Percentiles rank a stretch among this genome's conserved stretches.
Conservation (phyloP, 1,140 invertebrate genomes). For the Asobara japonica region DNA sequence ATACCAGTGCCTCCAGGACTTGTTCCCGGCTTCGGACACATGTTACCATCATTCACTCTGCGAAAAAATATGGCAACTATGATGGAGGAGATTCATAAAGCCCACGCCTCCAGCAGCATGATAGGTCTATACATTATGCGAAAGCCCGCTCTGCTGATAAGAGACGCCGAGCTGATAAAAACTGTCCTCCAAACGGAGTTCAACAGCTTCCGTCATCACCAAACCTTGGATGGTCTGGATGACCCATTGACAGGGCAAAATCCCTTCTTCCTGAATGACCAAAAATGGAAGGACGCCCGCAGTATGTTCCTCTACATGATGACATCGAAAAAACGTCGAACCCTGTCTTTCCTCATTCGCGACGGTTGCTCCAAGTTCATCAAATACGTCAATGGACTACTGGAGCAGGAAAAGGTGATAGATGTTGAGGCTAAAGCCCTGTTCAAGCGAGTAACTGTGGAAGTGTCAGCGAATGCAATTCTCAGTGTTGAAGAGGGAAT, state of each 20-base stretch:
- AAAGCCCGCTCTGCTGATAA: conserved; percentile 47
- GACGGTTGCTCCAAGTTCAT: conserved; percentile 36
- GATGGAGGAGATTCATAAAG: conserved; percentile 35
- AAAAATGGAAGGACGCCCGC: conserved; percentile 38
- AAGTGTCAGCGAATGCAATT: conserved; percentile 62
- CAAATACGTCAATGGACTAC: conserved; percentile 31
- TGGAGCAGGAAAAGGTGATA: background rate
- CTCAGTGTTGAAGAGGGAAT: background rate
- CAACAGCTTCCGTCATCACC: conserved; percentile 42
- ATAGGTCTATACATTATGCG: conserved; percentile 46
- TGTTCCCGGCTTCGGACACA: conserved; percentile 17
- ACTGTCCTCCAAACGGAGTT: conserved; percentile 52
- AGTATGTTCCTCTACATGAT: conserved; percentile 35
- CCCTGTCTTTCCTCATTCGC: background rate
- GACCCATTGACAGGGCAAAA: conserved; percentile 48
- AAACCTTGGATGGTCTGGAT: background rate
- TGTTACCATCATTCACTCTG: conserved; percentile 21
- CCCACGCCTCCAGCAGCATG: conserved; percentile 36
- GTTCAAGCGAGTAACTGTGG: conserved; percentile 62
- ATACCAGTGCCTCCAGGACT: conserved; percentile 53
- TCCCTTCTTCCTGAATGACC: conserved; percentile 49
- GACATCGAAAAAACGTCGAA: conserved; percentile 39
- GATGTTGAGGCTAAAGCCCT: conserved; percentile 53
- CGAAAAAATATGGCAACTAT: conserved; percentile 29
- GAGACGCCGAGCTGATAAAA: conserved; percentile 52